Evolutionary conservation across 1,140 invertebrate genomes (phyloP), one percentile per base, ranked within the genome.

Genomic region (Callitettix versicolor): DNA sequence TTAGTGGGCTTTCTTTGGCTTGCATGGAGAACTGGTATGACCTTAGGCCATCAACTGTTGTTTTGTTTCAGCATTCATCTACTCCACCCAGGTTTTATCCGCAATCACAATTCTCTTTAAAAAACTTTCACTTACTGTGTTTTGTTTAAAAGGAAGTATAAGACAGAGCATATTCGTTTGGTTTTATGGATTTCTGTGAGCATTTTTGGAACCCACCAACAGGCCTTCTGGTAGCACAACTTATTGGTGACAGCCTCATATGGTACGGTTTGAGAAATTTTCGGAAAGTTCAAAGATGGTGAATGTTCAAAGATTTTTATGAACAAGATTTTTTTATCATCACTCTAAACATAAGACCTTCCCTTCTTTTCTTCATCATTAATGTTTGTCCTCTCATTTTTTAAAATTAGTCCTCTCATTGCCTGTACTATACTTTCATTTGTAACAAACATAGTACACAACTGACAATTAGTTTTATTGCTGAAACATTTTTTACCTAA

Each of bases 151-250:
- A 46, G 41, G 56, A 62, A 60, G 18, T 40, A 17, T 42, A 48
- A 21, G 22, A 55, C 43, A 61, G 46, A 46, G 14, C 30, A 15
- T 12, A 56, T 40, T 17, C 56, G 6, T 22, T 56, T 36, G 1
- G 21, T 58, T 55, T 61, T 62, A 51, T 60, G 56, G 21, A 51
- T 54, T 5, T 63, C 59, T 1, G 57, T 62, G 20, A 62, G 54
- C 41, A 62, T 17, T 60, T 58, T 60, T 51, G 60, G 60, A 1
- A 63, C 57, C 49, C 60, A 62, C n/a, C 49, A 42, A 48, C 46
- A 33, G 20, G 40, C 56, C 30, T 56, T 33, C 24, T 56, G 56
- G 20, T 49, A 38, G 40, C 50, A 36, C 38, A 60, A 41, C 33
- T 54, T 33, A 43, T 60, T 24, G 15, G 22, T 54, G 33, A 50